A percentile compares a stretch with the other conserved stretches of the same genome.
Evolutionary conservation across 2,888 invertebrate genomes (phyloP).

Genomic region (Exocentrus adspersus): DNA sequence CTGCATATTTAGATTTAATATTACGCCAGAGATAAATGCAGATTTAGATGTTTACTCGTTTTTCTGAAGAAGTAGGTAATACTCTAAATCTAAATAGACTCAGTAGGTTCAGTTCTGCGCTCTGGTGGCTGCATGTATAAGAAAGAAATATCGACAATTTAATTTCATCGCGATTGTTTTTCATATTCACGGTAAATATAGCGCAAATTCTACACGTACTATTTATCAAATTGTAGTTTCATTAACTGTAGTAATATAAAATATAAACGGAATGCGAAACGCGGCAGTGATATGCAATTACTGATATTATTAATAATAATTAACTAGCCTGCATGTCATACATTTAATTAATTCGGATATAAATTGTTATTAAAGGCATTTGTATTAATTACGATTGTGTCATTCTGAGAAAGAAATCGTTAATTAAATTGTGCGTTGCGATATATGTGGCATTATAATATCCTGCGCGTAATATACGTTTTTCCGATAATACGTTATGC

Average conservation of each 20-base stretch:
- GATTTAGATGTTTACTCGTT: background rate
- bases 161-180: too few species aligned
- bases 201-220: too few species aligned
- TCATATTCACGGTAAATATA: too few species aligned
- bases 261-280: constrained; percentile 16
- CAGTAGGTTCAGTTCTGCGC: too few species aligned
- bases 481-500: constrained; percentile 6
- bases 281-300: constrained; percentile 18
- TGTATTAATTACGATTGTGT: constrained; percentile 19
- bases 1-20: constrained; percentile 17
- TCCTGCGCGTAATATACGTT: constrained; percentile 4
- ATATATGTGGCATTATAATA: constrained; percentile 10
- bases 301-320: constrained; percentile 24
- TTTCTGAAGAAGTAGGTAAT: background rate
- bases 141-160: too few species aligned
- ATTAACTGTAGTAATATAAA: too few species aligned
- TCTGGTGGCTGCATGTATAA: too few species aligned
- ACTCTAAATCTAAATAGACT: too few species aligned
- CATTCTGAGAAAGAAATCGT: constrained; percentile 23
- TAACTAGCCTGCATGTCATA: constrained; percentile 23
- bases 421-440: constrained; percentile 19
- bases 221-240: too few species aligned
- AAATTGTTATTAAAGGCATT: constrained; percentile 25
- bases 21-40: background rate
- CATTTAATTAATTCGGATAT: constrained; percentile 22